Evolutionary conservation across 2,113 vertebrate genomes (phyloP), one percentile per base, ranked within the genome.

Genomic region (Chaenocephalus aceratus): DNA sequence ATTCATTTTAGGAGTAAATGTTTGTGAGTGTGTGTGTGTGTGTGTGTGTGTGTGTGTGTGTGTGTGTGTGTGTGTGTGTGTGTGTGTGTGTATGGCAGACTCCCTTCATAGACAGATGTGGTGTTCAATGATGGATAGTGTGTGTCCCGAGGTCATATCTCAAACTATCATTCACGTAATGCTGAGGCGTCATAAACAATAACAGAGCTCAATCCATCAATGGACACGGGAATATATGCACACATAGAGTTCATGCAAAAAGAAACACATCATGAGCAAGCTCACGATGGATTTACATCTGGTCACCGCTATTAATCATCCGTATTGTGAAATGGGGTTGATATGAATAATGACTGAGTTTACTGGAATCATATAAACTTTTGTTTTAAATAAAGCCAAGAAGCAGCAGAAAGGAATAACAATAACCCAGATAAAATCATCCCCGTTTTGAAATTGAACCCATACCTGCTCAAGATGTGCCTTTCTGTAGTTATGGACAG

Each of bases 41-140:
- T 26, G 26, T 26, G 26, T 26, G 26, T 26, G 26, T 26, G 26
- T 26, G 26, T 26, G 26, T 26, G 26, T 26, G 26, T 26, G 26
- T 26, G 26, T 26, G 26, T 26, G 26, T 26, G 26, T 26, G 26
- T 26, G 26, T 26, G 30, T 51, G 52, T 46, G 46, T 65, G 53
- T 30, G 48, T 5, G 21, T 51, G 48, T 26, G 53, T 41, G 15
- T 46, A 18, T 59, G 54, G n/a, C 49, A 64, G 54, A 65, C 8
- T 57, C 52, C 30, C 8, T 61, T 48, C 18, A 44, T 23, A 41
- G 76, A 72, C 64, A 21, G 23, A 71, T 68, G 74, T 52, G 30
- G n/a, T 82, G 60, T 26, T 51, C 63, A 41, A 48, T 86, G 80
- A 84, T 82, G 73, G 54, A 90, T 84, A 18, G 63, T 52, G 30